Base-by-base conservation (phyloP, 2,888 invertebrate species). In the Polymixis flavicincta region DNA sequence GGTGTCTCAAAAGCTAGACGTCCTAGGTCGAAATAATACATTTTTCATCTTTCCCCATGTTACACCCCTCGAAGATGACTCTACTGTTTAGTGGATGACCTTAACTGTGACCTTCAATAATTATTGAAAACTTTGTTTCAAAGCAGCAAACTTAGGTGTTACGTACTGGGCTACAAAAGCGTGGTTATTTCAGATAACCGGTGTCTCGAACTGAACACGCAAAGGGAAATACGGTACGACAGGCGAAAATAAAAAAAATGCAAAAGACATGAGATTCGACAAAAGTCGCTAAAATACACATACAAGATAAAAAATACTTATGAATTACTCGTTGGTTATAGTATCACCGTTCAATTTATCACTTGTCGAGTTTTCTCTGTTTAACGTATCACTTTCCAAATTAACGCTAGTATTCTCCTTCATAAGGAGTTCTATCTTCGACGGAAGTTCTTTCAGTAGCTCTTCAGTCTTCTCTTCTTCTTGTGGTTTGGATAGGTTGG, bases 371-470 rank as follows among this genome's bases (percentile, higher is more conserved):
- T 64, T 69, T 42, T 54, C 76, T 65, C 37, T 65, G 48, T 74
- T 73, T 71, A 66, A 73, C 37, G 60, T 79, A 75, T 78, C 74
- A 68, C 61, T 74, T 59, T 55, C 59, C n/a, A 50, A 57, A 6
- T 60, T 80, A 68, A 63, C 72, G 59, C 80, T 67, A 76, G 72
- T 71, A 67, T 78, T 45, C 32, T 83, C 83, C 55, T 84, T 87
- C 85, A 83, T 80, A 71, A 93, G 80, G 8, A 94, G 86, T 64
- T 95, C 93, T 5, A 91, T 83, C 66, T 90, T 89, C 0, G 90
- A 88, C 2, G 93, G 93, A 17, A 94, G 83, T 28, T 90, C 79
- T 65, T 86, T 85, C 32, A 92, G 77, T 13, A 88, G 54, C 32
- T 90, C 86, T 52, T 91, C 90, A 22, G 85, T 87, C 11, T 86